Base-by-base conservation (phyloP, 2,113 vertebrate species). In the Rhabdornis inornatus region DNA sequence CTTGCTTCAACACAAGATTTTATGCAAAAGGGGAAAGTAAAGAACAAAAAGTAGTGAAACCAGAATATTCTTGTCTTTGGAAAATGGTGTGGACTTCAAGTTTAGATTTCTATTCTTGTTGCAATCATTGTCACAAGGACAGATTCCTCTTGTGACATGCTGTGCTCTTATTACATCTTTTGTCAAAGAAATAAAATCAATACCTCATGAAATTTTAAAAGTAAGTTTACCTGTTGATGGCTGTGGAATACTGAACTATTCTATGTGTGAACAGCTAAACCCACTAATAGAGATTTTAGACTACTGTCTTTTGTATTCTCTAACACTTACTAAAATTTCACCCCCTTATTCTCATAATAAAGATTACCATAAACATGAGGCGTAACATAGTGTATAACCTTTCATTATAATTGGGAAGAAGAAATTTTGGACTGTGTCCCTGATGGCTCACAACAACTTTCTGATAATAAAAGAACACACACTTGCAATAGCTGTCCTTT, bases 161-260 rank as follows among this genome's bases (percentile, higher is more conserved):
- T 93, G 42, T 90, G 45, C 70, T 93, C 65, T 91, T 74, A 79
- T 83, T 78, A 91, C 21, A 81, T 53, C 47, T 42, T 91, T 94
- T 95, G 40, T 71, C 6, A 22, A 61, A 90, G 42, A 69, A 92
- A 88, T 39, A 49, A 89, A 96, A 88, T 95, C 94, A 91, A 94
- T 95, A 64, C 5, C 30, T 94, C 80, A 87, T 87, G 47, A 53
- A 93, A 92, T 87, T 94, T 95, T 80, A 76, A 87, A 94, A 81
- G 23, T 42, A 70, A 64, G 19, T 66, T 64, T 83, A 92, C 63
- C 27, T 81, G 57, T 77, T 89, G 52, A 83, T 77, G 35, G 15
- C 24, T 75, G 33, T 52, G 35, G 76, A 95, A 89, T 86, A 57
- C 42, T 3, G 4, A 93, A 47, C 7, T 83, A 60, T 71, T 89